Evolutionary conservation across 1,140 invertebrate genomes (phyloP), one percentile per base, ranked within the genome.

Genomic region (Liolophura sinensis): DNA sequence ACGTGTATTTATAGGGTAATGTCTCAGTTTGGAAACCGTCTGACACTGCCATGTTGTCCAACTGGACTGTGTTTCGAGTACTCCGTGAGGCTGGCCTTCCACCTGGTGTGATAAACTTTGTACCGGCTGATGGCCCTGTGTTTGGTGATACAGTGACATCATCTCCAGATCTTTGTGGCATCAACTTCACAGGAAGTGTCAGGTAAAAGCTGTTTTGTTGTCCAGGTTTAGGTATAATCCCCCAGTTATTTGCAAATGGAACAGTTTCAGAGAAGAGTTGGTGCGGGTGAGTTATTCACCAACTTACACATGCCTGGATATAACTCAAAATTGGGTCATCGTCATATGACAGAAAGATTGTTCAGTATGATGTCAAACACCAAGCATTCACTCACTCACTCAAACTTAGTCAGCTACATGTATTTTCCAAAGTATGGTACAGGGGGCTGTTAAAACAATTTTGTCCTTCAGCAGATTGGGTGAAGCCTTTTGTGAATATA

Each of bases 161-260:
- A 1, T 96, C 93, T 0, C 91, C 91, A 3, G 82, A 95, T 78
- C 86, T 99, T 15, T 91, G 94, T 20, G 97, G 94, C 3, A 92
- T 99, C 69, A 99, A 99, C 85, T 99, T 99, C 82, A 99, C 97
- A 46, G 97, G 90, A 73, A 98, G 96, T 74, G 95, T 98, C 27
- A 92, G 92, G 88, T 93, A 87, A 88, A 88, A 85, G 57, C 47
- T 60, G 31, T 9, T 40, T 40, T 40, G 3, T 40, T 3, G n/a
- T 54, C 12, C 52, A 54, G n/a, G 3, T 24, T 24, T n/a, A 51
- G 50, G n/a, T 51, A 15, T 51, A 51, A 51, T 15, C 50, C n/a
- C 15, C 15, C 15, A 15, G 15, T n/a, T 15, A 51, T 51, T 15
- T 51, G 50, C 50, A n/a, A 51, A 15, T 15, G n/a, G n/a, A 51